Base-by-base conservation (phyloP, 1,140 invertebrate genomes). In the Palaemon carinicauda region DNA sequence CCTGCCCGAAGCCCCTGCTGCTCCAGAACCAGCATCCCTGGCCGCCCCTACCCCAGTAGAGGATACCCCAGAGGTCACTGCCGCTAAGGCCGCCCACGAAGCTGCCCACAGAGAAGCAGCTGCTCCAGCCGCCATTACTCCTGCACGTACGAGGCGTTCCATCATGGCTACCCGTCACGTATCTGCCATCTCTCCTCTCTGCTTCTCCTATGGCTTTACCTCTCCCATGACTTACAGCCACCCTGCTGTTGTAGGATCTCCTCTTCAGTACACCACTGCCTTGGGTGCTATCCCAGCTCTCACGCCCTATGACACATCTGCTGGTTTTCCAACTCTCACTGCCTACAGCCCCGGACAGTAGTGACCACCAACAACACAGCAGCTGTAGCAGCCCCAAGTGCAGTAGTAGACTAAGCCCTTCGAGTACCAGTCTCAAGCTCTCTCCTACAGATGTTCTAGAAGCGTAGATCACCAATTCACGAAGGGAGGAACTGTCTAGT, bases 1-100 rank as follows among this genome's bases (percentile, higher is more conserved):
- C 83, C 75, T 90, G n/a, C 90, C 90, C 19, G 79, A 60, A 17
- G 41, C 4, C 21, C 41, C 53, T 10, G 79, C 53, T 33, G 53
- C 71, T 19, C 29, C 73, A n/a, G 65, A 15, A 4, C 21, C 53
- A 4, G 24, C 83, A 24, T 31, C 77, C 10, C n/a, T 69, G 65
- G 65, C 60, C 19, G 50, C 17, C 21, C 24, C 50, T 31, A 24
- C 83, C 83, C 83, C 83, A 7, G 83, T 86, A 3, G 3, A 10
- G 2, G 79, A 77, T 33, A 41, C 71, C 19, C 65, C 65, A 24
- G 65, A 21, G 17, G 87, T 88, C 29, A 80, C 41, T n/a, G 85
- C 60, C 3, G 87, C 87, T 41, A 82, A 53, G 53, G 73, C 87
- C 0, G 73, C 12, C 27, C 69, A 87, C 54, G 82, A 65, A 9